Base-by-base conservation (phyloP, 1,140 invertebrate species). In the Lasaia peninsularis region DNA sequence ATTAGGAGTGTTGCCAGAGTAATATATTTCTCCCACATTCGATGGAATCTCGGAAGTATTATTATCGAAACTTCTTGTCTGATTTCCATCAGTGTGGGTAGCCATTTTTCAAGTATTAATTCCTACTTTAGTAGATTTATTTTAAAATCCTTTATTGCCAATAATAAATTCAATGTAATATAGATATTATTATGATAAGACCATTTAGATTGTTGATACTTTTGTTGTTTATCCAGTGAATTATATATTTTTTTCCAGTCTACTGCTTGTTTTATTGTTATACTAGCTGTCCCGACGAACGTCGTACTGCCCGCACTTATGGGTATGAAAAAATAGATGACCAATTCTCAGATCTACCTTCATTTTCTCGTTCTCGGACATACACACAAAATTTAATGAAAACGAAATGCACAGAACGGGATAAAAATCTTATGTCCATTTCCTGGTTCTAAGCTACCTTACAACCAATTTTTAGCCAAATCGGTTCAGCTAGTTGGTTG, bases 171-270 rank as follows among this genome's bases (percentile, higher is more conserved):
- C 60, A 59, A 48, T 63, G 52, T 62, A 58, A 63, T 65, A 56
- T 64, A 34, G 44, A 66, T 66, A 65, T 67, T 67, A 67, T n/a
- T 73, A 28, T 28, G 62, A 56, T 62, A 60, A 73, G 56, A 66
- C 61, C 63, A 62, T 62, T 54, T 75, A 77, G 66, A 73, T 71
- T 75, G 75, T 75, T 77, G 60, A 73, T 68, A 67, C 65, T 74
- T 65, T 65, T 69, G 66, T 77, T 75, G 66, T 73, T 75, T 69
- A 69, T 73, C 65, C 70, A 77, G 70, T 73, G 72, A 75, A 73
- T 77, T 40, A 77, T 77, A 73, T 73, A 68, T 77, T 74, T 74
- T 75, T 77, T 75, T 73, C 65, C 70, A 77, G 66, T 73, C 71
- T 64, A 66, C 50, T n/a, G 16, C 32, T 31, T 56, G 60, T 69